These are phyloP conservation scores for Sapayoa aenigma DNA, from an alignment of 2,113 vertebrate genomes.

Conservation along the genomic window DNA sequence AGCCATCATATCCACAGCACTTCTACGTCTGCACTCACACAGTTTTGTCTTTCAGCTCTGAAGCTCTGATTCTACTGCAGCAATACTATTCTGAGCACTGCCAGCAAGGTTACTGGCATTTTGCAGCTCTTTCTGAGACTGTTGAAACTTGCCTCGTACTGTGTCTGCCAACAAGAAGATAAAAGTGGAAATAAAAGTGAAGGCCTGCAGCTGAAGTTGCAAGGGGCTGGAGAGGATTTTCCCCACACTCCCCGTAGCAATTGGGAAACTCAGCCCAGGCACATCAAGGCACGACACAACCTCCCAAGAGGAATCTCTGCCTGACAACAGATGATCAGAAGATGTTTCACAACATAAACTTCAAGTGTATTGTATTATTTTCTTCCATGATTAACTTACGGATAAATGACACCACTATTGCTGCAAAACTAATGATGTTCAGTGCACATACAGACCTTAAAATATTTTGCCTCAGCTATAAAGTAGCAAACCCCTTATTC, in stretches of 20 bases:
- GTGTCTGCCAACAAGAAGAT: background rate
- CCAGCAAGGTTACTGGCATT: background rate
- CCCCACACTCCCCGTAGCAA: rapidly evolving
- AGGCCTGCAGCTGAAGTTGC: background rate
- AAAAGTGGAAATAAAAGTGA: background rate
- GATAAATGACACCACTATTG: background rate
- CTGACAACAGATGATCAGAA: background rate
- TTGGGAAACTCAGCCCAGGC: background rate
- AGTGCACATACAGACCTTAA: background rate
- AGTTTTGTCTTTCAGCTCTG: background rate
- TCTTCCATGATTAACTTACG: background rate
- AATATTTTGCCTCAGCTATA: background rate
- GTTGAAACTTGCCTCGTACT: background rate
- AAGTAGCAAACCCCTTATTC: background rate
- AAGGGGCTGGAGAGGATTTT: background rate
- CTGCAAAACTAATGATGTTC: background rate
- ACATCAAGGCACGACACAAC: background rate
- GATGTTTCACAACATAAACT: background rate
- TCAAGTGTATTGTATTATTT: background rate
- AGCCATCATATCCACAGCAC: background rate
- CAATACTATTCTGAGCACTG: background rate
- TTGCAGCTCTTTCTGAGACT: background rate
- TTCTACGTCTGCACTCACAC: background rate
- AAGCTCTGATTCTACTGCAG: background rate
- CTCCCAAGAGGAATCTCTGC: background rate